Evolutionary conservation across 1,140 invertebrate genomes (phyloP), one percentile per base, ranked within the genome.

Genomic region (Acromyrmex charruanus): DNA sequence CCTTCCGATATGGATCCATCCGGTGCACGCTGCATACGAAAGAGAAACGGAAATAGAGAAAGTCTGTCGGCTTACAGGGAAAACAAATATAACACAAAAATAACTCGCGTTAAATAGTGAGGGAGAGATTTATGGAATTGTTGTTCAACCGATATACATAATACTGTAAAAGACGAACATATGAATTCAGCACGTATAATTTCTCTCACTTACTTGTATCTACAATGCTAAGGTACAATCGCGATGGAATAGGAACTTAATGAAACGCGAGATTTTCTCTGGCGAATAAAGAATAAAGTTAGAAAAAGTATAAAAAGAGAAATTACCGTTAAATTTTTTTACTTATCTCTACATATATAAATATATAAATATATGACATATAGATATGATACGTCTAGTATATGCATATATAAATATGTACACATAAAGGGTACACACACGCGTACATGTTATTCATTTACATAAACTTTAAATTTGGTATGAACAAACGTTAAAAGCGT

Each of bases 311-410:
- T 80, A 88, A 82, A 93, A 79, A 85, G 81, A 79, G 79, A 88
- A 91, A 88, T 90, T 86, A 82, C 7, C 18, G 53, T 82, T 82
- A 82, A 75, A 90, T 94, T 95, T 95, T 95, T 94, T 93, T 94
- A 94, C 94, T 93, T 94, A 94, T 93, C 92, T 93, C 93, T 93
- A 91, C 85, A 93, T 92, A 91, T 81, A 92, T 91, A 89, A 66
- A 93, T 92, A 91, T 81, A 92, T 91, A 88, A 74, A 82, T 81
- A 81, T 4, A 6, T 44, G 39, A 39, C 21, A 69, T 49, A 49
- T 77, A 85, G 21, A 77, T 39, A 81, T 31, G 58, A 55, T 58
- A 79, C 84, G 65, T 87, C 87, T 72, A 88, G 28, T 61, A 90
- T 74, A 88, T 51, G 87, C 44, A 88, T 55, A 91, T 88, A 58